Evolutionary conservation across 2,797 vertebrate genomes (phyloP), one percentile per base, ranked within the genome.

Genomic region (Pygocentrus nattereri): DNA sequence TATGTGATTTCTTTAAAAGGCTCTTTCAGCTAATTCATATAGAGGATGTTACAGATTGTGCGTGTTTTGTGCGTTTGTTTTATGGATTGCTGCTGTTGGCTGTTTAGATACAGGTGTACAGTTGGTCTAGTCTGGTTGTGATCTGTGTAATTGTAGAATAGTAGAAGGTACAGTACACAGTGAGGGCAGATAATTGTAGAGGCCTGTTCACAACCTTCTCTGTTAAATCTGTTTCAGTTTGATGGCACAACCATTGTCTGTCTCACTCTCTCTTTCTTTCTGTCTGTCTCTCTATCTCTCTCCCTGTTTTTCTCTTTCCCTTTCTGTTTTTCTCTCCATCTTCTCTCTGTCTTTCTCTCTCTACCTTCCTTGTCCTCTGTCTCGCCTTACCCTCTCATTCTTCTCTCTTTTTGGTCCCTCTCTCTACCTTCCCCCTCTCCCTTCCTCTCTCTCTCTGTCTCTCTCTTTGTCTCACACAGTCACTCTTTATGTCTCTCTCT

Each of bases 1-100:
- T 68, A 62, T 47, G 65, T 38, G 21, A 58, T 69, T 69, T 72
- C 47, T 47, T 72, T 64, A 50, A 50, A 72, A 38, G 67, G 25
- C 23, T 15, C 65, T 44, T 23, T 47, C 65, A 15, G 23, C 11
- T 10, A 23, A 56, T 67, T 67, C 34, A 69, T 47, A 49, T 41
- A 49, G 23, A 61, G 27, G 25, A 30, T 61, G 59, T 5, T 61
- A 44, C 69, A 47, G n/a, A 15, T 10, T 23, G 16, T 38, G 64
- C 34, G 11, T 47, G 16, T 23, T 47, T 69, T 47, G 21, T n/a
- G 15, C 34, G 21, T 12, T 44, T 23, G 64, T 68, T 68, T 18
- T 69, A 16, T 27, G 41, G 25, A 61, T 11, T 19, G 11, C 11
- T 34, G 61, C 15, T 5, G 30, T 64, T 31, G 34, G 61, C 34